Base-by-base conservation (phyloP, 2,797 vertebrate species). In the Sparidentex hasta region DNA sequence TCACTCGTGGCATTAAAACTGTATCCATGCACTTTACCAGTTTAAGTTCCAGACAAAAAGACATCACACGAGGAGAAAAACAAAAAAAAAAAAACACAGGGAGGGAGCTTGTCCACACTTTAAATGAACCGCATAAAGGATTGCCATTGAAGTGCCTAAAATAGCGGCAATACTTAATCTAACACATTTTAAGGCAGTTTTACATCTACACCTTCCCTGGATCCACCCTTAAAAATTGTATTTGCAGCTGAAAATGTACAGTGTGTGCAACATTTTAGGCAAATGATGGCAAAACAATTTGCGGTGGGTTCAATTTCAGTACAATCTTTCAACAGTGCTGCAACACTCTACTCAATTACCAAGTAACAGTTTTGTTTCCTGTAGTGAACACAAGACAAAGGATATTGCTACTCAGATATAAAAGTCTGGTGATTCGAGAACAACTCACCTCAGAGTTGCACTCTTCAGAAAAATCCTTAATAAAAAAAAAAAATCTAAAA, bases 151-250 rank as follows among this genome's bases (percentile, higher is more conserved):
- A 87, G 81, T 90, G 85, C 87, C 89, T 85, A 89, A 91, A 88
- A 93, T 76, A 91, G 79, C 51, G 80, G 84, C 90, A 87, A 90
- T 84, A 83, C 81, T 86, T 82, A 70, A 79, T 89, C 81, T 44
- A 91, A 87, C 83, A 89, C 80, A 84, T 90, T 88, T 95, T 94
- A 95, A 95, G 93, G 95, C 93, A 95, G 92, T 93, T 91, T 90
- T 91, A 91, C 64, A 50, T 91, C 89, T 91, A 87, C 78, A 90
- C 65, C 63, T 80, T 83, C 88, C 63, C 81, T 25, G 25, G 74
- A 87, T 82, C 65, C 80, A 86, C 87, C 71, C 50, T 71, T 71
- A 55, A 76, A 66, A 82, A 74, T 1, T 67, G 67, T 58, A 82
- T 79, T 77, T 87, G 83, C 82, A 79, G 76, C 78, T 78, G 20